These are phyloP conservation scores for Drosophila rellima DNA, from an alignment of 2,888 invertebrate genomes.

Conservation along the genomic window DNA sequence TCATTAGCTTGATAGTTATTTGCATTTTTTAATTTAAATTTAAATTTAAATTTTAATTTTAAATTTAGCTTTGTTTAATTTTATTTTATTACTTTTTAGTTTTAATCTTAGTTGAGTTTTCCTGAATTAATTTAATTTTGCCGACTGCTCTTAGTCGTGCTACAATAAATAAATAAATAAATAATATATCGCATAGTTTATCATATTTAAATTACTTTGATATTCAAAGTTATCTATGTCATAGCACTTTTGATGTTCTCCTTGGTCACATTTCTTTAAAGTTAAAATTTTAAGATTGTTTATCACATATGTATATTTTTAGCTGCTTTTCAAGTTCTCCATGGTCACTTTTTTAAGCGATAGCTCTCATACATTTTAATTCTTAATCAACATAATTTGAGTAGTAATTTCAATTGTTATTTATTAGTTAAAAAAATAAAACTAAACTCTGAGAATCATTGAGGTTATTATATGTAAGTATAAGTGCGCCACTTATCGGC, in stretches of 20 bases:
- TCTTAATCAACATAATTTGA: not conserved
- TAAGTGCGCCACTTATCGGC: slow-evolving; percentile 9
- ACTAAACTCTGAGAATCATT: slow-evolving; percentile 1
- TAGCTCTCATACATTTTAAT: not conserved
- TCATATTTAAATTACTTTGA: not conserved
- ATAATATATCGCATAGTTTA: no score
- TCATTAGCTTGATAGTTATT: not conserved
- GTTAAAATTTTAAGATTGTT: not conserved
- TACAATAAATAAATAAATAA: no score
- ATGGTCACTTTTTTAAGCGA: not conserved
- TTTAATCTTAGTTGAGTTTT: no score
- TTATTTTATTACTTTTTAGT: no score
- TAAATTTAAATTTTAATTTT: no score
- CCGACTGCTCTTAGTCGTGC: no score
- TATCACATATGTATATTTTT: not conserved
- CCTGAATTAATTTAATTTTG: no score
- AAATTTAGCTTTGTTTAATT: no score
- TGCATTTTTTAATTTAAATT: no score
- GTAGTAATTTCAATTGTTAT: not conserved
- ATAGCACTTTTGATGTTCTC: not conserved
- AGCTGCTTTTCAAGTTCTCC: not conserved
- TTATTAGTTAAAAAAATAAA: not conserved
- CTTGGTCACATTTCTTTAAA: no score
- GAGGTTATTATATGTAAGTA: not conserved
- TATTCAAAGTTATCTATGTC: not conserved